phyloP scores from a whole-genome alignment of 2,113 vertebrate species.

The Cyphomyrus plagiostoma region DNA sequence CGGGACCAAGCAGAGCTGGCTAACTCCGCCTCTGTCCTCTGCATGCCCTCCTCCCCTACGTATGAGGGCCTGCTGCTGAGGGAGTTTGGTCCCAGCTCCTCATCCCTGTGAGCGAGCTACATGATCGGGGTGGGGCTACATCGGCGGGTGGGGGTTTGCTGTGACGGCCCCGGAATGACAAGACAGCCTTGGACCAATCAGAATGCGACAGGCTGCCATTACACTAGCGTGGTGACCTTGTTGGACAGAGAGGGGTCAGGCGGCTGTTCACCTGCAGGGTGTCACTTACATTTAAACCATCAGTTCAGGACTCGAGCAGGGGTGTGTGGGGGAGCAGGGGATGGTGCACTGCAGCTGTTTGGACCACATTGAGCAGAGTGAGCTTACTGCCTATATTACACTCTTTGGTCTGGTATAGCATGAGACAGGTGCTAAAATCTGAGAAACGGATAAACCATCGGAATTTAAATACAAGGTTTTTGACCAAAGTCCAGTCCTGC shows the following conservation, averaged over 20 bases:
- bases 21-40: slow-evolving; percentile 75
- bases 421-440: not conserved
- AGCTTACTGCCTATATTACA: not conserved
- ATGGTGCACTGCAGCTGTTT: not conserved
- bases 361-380: not conserved
- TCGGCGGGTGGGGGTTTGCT: not conserved
- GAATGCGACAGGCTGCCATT: not conserved
- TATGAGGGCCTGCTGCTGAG: slow-evolving; percentile 87
- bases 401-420: not conserved
- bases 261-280: not conserved
- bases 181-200: not conserved
- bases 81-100: slow-evolving; percentile 96
- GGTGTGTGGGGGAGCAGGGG: not conserved
- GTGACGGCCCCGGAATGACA: not conserved
- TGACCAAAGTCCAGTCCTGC: not conserved
- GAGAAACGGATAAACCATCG: not conserved
- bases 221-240: not conserved
- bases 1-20: slow-evolving; percentile 87
- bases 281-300: not conserved
- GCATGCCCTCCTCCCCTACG: slow-evolving; percentile 71
- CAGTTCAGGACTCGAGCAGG: not conserved
- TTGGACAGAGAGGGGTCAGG: not conserved
- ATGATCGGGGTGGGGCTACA: not conserved
- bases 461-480: not conserved
- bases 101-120: slow-evolving; percentile 74